Base-by-base conservation (phyloP, 2,113 vertebrate genomes). In the Nothobranchius furzeri region DNA sequence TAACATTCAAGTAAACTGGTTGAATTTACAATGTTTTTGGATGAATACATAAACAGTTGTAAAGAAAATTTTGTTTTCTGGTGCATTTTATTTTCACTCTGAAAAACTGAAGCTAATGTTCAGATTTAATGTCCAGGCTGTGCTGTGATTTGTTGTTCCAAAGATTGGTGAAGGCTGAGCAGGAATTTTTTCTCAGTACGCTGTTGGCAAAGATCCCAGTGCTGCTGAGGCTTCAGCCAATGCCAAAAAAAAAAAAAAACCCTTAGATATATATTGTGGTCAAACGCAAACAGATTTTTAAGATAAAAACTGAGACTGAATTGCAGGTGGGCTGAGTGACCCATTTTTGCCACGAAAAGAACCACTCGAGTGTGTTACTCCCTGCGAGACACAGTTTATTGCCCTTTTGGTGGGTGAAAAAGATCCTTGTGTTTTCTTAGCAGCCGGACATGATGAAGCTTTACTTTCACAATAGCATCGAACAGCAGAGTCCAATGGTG, bases 401-500 rank as follows among this genome's bases (percentile, higher is more conserved):
- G 84, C 64, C 71, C 74, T 68, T 82, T 84, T 82, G 70, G 70
- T 48, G 52, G 75, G 72, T 82, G 85, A 85, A 85, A 88, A 84
- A 86, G 76, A 84, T 80, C 79, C 60, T 47, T 43, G 57, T 75
- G 65, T 87, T 84, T 81, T 85, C 65, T 76, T 73, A 64, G 82
- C 56, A 53, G 69, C 67, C 60, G 40, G 60, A 60, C 24, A 84
- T 63, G 36, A 56, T 53, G 61, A 70, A 72, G 74, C 76, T 70
- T 73, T 50, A 61, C 60, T 82, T 90, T 90, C 87, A 90, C 60
- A 79, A 81, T 62, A 55, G 59, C 12, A 20, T 82, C 81, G 60
- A 65, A 75, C 45, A 49, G 78, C 30, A 64, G 58, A 70, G 72
- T 63, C 49, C 0, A 12, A 46, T 55, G 56, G 59, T 40, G 37